Evolutionary conservation across 2,888 invertebrate genomes (phyloP).

Genomic region (Lasioglossum morio): DNA sequence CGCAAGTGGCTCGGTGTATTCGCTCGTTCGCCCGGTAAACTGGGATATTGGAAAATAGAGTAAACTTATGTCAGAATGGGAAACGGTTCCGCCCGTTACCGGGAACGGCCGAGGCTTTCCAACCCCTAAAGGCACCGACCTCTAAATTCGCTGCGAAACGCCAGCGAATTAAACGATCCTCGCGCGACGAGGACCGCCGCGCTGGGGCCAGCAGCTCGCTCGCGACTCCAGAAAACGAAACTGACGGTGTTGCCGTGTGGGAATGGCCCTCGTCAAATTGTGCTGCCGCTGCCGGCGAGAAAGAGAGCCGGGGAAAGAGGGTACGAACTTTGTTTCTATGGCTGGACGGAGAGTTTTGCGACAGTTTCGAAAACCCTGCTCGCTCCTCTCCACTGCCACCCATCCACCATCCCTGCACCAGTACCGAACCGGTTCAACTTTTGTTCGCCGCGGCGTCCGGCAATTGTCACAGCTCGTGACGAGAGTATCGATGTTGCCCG

Average conservation of each 20-base stretch:
- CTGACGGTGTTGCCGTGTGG: background rate
- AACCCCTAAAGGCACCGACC: background rate
- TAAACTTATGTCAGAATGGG: constrained; percentile 38
- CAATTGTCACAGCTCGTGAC: constrained; percentile 56
- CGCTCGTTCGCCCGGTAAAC: constrained; percentile 26
- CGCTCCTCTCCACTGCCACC: background rate
- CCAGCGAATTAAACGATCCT: constrained; percentile 25
- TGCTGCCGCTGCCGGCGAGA: constrained; percentile 17
- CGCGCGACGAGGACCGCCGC: background rate
- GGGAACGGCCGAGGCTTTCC: constrained; percentile 21
- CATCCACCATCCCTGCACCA: background rate
- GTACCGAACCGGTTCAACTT: constrained; percentile 11
- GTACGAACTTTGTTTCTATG: constrained; percentile 48
- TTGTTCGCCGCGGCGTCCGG: constrained; percentile 22
- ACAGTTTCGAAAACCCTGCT: constrained; percentile 26
- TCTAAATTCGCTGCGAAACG: constrained; percentile 19
- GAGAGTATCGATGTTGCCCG: constrained; percentile 54
- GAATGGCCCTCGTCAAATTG: constrained; percentile 44
- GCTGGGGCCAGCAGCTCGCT: background rate
- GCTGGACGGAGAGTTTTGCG: constrained; percentile 24
- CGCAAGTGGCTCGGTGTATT: constrained; percentile 31
- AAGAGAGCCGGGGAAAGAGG: constrained; percentile 19
- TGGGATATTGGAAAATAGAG: constrained; percentile 52
- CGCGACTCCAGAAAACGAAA: constrained; percentile 1
- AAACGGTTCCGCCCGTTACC: constrained; percentile 32